Base-by-base conservation (phyloP, 2,888 invertebrate species). In the Brachyopa scutellaris region DNA sequence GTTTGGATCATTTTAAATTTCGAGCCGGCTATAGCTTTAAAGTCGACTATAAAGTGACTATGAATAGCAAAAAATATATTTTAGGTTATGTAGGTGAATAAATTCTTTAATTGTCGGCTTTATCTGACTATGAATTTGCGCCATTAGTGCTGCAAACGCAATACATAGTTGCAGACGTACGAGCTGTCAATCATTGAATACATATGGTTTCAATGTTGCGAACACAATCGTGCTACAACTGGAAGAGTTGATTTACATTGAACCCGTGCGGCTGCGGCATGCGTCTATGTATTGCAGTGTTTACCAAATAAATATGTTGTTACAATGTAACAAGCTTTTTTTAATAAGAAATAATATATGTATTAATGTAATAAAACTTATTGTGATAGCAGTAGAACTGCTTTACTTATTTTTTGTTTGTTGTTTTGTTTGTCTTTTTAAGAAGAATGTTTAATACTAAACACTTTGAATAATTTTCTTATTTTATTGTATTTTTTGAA, bases 161-260 rank as follows among this genome's bases (percentile, higher is more conserved):
- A 21, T 42, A 42, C 42, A 42, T 19, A 19, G 19, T 19, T 42
- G 42, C 19, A 42, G 42, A 42, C 42, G 42, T 42, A 42, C 19
- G 21, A 42, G 42, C 19, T 42, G 42, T 42, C 21, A 21, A 42
- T 42, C 42, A 42, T 42, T 42, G 42, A 42, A 42, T 42, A 42
- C 42, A 42, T 42, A 40, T 38, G 40, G 17, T 40, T 40, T 40
- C 17, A 42, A 42, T 42, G 42, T 42, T 42, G 42, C 42, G 42
- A 42, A 42, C 42, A 42, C 42, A 42, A 42, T 42, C 42, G 42
- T 42, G 42, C 42, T 19, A 19, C 42, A 42, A 42, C 19, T 42
- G 19, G 19, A 19, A 42, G 19, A 42, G 17, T 42, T 42, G 19
- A 42, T 47, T 47, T 42, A n/a, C 17, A 26, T 45, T 45, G 42